Conservation (phyloP, 2,797 vertebrate genomes). For the Cottoperca gobio region DNA sequence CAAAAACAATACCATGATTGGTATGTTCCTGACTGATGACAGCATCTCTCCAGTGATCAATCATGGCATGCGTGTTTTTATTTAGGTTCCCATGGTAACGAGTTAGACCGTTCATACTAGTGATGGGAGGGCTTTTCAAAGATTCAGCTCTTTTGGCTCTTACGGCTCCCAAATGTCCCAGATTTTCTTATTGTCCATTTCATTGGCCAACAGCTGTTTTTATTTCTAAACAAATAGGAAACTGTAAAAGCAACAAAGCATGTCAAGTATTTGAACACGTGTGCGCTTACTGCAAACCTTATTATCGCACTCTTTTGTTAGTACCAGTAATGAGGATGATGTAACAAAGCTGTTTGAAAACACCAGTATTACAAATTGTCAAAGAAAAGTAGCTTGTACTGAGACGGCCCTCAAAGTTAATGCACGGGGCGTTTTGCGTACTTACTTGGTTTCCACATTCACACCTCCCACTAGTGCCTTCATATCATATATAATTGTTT, state of each 20-base stretch:
- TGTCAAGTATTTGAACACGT: neutral
- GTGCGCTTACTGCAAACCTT: neutral
- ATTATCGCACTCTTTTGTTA: neutral
- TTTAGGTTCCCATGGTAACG: too few species aligned
- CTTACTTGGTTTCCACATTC: neutral
- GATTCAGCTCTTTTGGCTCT: too few species aligned
- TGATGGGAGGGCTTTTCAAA: too few species aligned
- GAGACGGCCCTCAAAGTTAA: neutral
- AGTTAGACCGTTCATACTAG: too few species aligned
- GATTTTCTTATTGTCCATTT: neutral
- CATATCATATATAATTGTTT: conserved; percentile 9
- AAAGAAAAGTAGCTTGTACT: neutral
- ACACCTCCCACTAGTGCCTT: neutral
- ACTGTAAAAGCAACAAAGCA: neutral
- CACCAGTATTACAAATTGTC: neutral
- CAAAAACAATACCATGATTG: too few species aligned
- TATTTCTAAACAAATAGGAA: neutral
- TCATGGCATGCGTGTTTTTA: too few species aligned
- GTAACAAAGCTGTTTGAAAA: neutral
- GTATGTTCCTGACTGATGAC: too few species aligned
- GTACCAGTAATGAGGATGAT: neutral
- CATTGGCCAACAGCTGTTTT: neutral
- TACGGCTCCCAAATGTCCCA: too few species aligned
- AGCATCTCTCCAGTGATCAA: too few species aligned
- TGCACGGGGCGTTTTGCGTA: neutral